Evolutionary conservation across 2,113 vertebrate genomes (phyloP), one percentile per base, ranked within the genome.

Genomic region (Heterotis niloticus): DNA sequence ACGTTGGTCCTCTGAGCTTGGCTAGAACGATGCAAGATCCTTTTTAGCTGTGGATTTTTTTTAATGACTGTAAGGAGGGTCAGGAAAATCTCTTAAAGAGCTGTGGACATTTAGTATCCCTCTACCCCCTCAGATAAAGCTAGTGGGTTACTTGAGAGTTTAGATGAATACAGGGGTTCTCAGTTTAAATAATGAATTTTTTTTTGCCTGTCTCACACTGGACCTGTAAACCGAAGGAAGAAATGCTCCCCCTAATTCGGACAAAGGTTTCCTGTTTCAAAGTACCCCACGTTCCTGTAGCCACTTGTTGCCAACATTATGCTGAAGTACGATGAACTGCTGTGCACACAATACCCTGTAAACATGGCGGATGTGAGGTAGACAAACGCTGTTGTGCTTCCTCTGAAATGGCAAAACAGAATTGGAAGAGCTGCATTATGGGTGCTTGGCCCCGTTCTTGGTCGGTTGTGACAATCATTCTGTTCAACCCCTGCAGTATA

Each of bases 61-160:
- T 44, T 2, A 44, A 62, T 62, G 60, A 23, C 20, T 9, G 64
- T 20, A 23, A 5, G 64, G 64, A 24, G 1, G 10, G n/a, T 54
- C 28, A 67, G 29, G 51, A 66, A 65, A 68, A 56, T 28, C 28
- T 44, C 28, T 75, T 26, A 72, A 59, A 81, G 71, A 75, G 70
- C 73, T 29, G 81, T 82, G 81, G 82, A n/a, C n/a, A n/a, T n/a
- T n/a, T n/a, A n/a, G n/a, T n/a, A n/a, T n/a, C n/a, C n/a, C n/a
- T n/a, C n/a, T n/a, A n/a, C n/a, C n/a, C n/a, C n/a, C n/a, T n/a
- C n/a, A n/a, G n/a, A n/a, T 60, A 18, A 59, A 60, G 10, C 28
- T 20, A 60, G 20, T 56, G 18, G 28, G 54, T 60, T 75, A 62
- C n/a, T n/a, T n/a, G n/a, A n/a, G n/a, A 86, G 87, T 88, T 84